phyloP scores from a whole-genome alignment of 1,140 invertebrate species.

The Diploscapter pachys region DNA sequence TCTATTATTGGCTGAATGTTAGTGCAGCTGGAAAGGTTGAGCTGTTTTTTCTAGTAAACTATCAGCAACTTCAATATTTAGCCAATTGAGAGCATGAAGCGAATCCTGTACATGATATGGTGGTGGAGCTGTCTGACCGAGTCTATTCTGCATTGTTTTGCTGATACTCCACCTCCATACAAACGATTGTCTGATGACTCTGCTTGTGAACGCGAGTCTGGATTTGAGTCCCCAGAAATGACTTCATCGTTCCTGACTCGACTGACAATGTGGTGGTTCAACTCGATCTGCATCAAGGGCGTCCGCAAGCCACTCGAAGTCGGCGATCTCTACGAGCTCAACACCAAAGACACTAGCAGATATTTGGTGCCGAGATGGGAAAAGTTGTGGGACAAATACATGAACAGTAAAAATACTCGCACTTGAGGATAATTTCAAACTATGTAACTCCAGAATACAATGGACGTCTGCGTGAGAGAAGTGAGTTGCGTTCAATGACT shows the following conservation, averaged over 20 bases:
- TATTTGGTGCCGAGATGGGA: constrained; percentile 46
- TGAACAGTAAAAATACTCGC: constrained; percentile 35
- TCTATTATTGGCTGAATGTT: constrained; percentile 3
- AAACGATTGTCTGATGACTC: constrained; percentile 1
- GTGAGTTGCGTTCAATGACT: not conserved
- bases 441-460: constrained; percentile 1
- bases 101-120: constrained; percentile 8
- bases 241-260: constrained; percentile 48
- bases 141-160: constrained; percentile 12
- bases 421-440: not conserved
- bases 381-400: constrained; percentile 43
- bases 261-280: constrained; percentile 53
- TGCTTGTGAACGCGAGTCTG: not conserved
- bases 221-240: constrained; percentile 36
- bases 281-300: constrained; percentile 37
- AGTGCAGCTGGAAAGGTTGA: not conserved
- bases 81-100: not conserved
- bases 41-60: not conserved
- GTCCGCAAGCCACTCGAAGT: constrained; percentile 45
- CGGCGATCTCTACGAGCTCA: constrained; percentile 45
- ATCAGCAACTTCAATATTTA: not conserved
- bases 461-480: not conserved
- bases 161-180: not conserved
- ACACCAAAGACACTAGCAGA: constrained; percentile 39
- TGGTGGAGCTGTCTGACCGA: not conserved